Evolutionary conservation across 2,797 vertebrate genomes (phyloP), one percentile per base, ranked within the genome.

Genomic region (Sebastes hubbsi): DNA sequence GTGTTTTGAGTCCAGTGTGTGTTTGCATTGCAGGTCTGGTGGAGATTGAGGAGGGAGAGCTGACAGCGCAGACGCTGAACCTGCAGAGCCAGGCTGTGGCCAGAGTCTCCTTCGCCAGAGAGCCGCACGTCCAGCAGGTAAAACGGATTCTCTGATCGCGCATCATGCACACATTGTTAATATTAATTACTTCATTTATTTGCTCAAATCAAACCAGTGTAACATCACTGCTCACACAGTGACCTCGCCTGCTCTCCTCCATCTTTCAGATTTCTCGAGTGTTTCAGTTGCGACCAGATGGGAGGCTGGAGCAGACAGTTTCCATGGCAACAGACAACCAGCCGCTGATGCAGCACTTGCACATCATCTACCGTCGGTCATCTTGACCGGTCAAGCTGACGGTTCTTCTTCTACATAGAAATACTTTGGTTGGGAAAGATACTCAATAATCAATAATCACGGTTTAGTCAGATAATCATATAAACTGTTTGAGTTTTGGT

Each of bases 41-140:
- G 85, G 98, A 99, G 88, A 97, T 99, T 49, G 98, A 98, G 87
- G 98, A 99, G 90, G 98, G 98, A 0, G 97, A 99, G 79, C 95
- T 99, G 78, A 95, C 95, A 0, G 97, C 95, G 46, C 96, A 97
- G 88, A 96, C 97, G 91, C 92, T 99, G 75, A 96, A 93, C 78
- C 95, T 99, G 75, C 94, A 96, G 49, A 97, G 96, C 75, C 96
- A 95, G 22, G 95, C 96, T 72, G 78, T 99, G 78, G 96, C 96
- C 91, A 97, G 97, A 90, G 97, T 95, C 46, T 98, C 98, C 77
- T 99, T 99, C 72, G 96, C 98, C 82, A 98, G 96, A 92, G 94
- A 98, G 89, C 98, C 98, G 14, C 91, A 97, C 0, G 97, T 99
- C 30, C 95, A 97, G 79, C 96, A 99, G 97, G 98, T 99, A 25